phyloP scores from a whole-genome alignment of 2,113 vertebrate genomes.

The Carassius gibelio region DNA sequence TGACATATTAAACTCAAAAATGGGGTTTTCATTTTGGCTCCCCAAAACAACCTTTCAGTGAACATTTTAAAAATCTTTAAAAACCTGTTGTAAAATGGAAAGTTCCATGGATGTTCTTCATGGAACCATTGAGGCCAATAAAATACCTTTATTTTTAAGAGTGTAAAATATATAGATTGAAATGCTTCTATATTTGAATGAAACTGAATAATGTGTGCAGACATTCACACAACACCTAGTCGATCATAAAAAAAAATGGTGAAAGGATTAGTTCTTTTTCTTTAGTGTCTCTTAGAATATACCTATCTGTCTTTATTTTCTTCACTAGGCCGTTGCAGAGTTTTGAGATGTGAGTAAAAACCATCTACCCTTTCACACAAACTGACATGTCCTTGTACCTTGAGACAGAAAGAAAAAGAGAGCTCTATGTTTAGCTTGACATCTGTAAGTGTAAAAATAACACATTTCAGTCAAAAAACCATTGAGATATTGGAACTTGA shows the following conservation, averaged over 20 bases:
- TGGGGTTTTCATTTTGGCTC: too few relatives aligned
- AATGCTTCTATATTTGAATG: too few relatives aligned
- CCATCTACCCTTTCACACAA: constrained; percentile 7
- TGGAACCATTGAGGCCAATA: too few relatives aligned
- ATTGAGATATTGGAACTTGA: constrained; percentile 22
- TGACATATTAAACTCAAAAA: too few relatives aligned
- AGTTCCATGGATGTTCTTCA: too few relatives aligned
- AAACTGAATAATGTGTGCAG: not conserved
- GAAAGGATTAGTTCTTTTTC: not conserved
- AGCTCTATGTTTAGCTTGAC: not conserved
- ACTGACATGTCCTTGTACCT: constrained; percentile 33
- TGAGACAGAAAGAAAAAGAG: not conserved
- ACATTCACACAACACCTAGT: not conserved
- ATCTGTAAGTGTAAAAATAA: constrained; percentile 22
- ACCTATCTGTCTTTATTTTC: not conserved
- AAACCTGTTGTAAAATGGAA: too few relatives aligned
- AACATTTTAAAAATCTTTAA: too few relatives aligned
- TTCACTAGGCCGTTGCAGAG: not conserved
- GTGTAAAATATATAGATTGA: too few relatives aligned
- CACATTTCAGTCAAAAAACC: constrained; percentile 19
- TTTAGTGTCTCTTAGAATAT: not conserved
- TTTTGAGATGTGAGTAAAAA: constrained; percentile 2
- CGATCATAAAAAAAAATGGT: not conserved
- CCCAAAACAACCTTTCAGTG: too few relatives aligned
- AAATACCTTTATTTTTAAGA: too few relatives aligned